phyloP scores from a whole-genome alignment of 2,888 invertebrate genomes.

The Sesamia inferens region DNA sequence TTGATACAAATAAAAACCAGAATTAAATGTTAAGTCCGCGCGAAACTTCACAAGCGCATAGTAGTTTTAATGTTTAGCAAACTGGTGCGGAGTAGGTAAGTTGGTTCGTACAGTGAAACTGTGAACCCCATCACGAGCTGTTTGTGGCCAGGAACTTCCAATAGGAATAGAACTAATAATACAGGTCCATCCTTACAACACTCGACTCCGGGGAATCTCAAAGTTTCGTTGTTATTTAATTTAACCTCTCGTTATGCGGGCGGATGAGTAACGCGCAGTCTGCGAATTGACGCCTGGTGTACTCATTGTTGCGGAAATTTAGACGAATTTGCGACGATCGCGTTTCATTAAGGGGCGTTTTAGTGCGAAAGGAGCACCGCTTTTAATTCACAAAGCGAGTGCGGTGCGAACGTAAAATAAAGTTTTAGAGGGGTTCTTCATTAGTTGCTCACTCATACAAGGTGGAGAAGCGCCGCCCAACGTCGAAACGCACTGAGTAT shows the following conservation, averaged over 20 bases:
- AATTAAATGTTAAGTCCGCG: slow-evolving; percentile 29
- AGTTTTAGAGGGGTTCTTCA: slow-evolving; percentile 85
- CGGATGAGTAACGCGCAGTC: slow-evolving; percentile 78
- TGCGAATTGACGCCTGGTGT: slow-evolving; percentile 79
- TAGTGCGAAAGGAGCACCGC: slow-evolving; percentile 81
- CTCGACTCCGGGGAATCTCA: slow-evolving; percentile 72
- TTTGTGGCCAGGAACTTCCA: slow-evolving; percentile 82
- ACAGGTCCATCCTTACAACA: slow-evolving; percentile 68
- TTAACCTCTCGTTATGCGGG: slow-evolving; percentile 86
- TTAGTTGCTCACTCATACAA: slow-evolving; percentile 84
- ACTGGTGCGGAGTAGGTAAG: slow-evolving; percentile 31
- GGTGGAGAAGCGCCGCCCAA: slow-evolving; percentile 67
- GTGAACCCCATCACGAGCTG: slow-evolving; percentile 71
- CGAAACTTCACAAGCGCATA: slow-evolving; percentile 40
- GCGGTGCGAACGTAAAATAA: slow-evolving; percentile 81
- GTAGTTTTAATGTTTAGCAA: slow-evolving; percentile 44
- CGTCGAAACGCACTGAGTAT: slow-evolving; percentile 66
- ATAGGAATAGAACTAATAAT: slow-evolving; percentile 81
- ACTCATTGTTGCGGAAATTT: slow-evolving; percentile 86
- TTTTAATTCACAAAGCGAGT: slow-evolving; percentile 86
- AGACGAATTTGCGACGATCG: slow-evolving; percentile 87
- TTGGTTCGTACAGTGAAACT: slow-evolving; percentile 49
- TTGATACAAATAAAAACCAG: slow-evolving; percentile 53
- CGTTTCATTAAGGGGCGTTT: slow-evolving; percentile 86
- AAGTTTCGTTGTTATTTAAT: slow-evolving; percentile 88